Percentiles rank a stretch among this genome's conserved stretches.
phyloP scores from a whole-genome alignment of 1,140 invertebrate genomes.

The Megalonaias nervosa region DNA sequence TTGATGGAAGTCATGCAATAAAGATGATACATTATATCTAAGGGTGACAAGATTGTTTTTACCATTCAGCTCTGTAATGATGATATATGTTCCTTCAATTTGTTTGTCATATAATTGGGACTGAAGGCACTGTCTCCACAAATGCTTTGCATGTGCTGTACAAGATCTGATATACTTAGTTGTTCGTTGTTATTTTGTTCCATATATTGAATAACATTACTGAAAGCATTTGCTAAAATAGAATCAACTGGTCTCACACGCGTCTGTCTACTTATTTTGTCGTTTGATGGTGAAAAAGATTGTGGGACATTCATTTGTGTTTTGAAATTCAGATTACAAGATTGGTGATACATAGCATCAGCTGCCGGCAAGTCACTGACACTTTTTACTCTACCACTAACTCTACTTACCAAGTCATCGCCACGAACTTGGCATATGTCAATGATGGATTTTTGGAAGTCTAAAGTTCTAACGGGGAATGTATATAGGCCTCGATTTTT shows the following conservation, averaged over 20 bases:
- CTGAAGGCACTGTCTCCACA: too few species aligned
- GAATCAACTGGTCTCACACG: not conserved
- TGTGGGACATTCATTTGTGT: slow-evolving; percentile 20
- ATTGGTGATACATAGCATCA: slow-evolving; percentile 36
- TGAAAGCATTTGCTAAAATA: slow-evolving; percentile 16
- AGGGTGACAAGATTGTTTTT: too few species aligned
- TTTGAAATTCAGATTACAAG: slow-evolving; percentile 36
- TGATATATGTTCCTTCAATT: too few species aligned
- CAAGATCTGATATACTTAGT: slow-evolving; percentile 31
- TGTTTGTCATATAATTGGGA: too few species aligned
- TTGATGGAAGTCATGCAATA: too few species aligned
- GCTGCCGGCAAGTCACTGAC: slow-evolving; percentile 33
- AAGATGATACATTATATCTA: too few species aligned
- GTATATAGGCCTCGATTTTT: slow-evolving; percentile 26
- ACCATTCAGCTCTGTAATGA: too few species aligned
- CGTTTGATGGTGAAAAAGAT: not conserved
- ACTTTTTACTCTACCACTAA: slow-evolving; percentile 14
- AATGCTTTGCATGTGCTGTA: not conserved
- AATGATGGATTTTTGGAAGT: slow-evolving; percentile 17
- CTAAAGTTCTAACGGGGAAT: slow-evolving; percentile 33
- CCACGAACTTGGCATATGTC: slow-evolving; percentile 20
- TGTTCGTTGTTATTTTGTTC: slow-evolving; percentile 37
- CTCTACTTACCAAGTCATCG: slow-evolving; percentile 31
- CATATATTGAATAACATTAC: slow-evolving; percentile 21
- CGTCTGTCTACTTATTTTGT: not conserved